Conservation (phyloP, 2,797 vertebrate genomes). For the Propithecus perrieri region DNA sequence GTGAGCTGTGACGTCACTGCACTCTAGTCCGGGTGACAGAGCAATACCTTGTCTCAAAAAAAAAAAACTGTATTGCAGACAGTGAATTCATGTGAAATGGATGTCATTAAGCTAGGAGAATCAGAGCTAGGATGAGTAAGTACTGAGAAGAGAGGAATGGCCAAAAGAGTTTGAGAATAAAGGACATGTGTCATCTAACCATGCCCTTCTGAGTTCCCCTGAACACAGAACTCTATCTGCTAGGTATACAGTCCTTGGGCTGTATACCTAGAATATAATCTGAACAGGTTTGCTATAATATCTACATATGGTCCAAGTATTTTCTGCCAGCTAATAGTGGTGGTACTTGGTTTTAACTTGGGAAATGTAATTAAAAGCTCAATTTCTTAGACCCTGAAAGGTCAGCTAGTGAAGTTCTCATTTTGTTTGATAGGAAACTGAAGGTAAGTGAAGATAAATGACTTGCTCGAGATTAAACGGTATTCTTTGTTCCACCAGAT, state of each 20-base stretch:
- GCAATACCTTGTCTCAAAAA: neutral
- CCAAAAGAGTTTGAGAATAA: neutral
- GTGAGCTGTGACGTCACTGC: neutral
- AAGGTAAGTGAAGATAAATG: neutral
- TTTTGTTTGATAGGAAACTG: conserved; percentile 13
- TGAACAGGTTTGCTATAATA: neutral
- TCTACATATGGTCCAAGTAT: neutral
- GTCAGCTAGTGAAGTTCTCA: neutral
- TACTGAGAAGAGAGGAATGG: neutral
- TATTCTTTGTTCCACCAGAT: neutral
- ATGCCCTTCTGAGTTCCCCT: neutral
- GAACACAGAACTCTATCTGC: neutral
- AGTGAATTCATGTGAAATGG: neutral
- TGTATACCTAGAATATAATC: neutral
- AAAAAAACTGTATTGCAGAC: neutral
- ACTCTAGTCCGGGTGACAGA: neutral
- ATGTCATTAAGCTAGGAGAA: neutral
- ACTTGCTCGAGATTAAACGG: neutral
- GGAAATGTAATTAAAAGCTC: neutral
- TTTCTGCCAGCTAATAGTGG: neutral
- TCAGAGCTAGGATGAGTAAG: neutral
- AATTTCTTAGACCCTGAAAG: neutral
- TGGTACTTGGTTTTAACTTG: conserved; percentile 4
- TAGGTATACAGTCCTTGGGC: neutral
- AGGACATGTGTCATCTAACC: neutral